These are phyloP conservation scores for Tenthredo amoena DNA, from an alignment of 2,888 invertebrate genomes.

Conservation along the genomic window DNA sequence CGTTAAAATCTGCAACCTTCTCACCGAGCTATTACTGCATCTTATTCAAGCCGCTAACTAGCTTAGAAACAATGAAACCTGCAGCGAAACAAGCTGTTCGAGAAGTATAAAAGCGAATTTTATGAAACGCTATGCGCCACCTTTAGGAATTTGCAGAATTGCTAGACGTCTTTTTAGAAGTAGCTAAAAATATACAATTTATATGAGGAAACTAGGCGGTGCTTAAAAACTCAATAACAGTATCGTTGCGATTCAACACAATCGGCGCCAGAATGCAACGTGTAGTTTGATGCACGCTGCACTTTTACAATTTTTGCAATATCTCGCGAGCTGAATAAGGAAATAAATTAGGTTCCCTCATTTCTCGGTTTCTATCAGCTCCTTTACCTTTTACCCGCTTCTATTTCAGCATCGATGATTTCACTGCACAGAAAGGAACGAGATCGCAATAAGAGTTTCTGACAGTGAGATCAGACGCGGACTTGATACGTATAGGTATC, in stretches of 20 bases:
- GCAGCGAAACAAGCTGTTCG: neutral
- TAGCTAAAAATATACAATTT: slow-evolving; percentile 6
- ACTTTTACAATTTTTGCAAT: neutral
- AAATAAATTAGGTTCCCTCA: neutral
- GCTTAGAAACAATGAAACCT: slow-evolving; percentile 30
- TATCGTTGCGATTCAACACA: neutral
- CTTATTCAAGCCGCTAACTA: slow-evolving; percentile 30
- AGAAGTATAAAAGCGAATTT: slow-evolving; percentile 15
- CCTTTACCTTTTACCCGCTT: neutral
- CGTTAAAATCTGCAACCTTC: slow-evolving; percentile 45
- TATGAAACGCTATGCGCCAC: neutral
- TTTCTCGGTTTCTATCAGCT: neutral
- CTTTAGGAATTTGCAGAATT: neutral
- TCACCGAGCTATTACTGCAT: slow-evolving; percentile 26
- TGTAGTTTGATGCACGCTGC: neutral
- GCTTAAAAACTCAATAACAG: slow-evolving; percentile 5
- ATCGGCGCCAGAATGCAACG: neutral
- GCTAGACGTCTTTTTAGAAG: neutral
- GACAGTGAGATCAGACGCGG: neutral
- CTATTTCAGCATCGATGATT: slow-evolving; percentile 29
- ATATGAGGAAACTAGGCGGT: neutral
- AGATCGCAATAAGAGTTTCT: neutral
- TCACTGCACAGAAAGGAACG: neutral
- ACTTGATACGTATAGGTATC: neutral
- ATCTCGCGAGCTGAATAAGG: neutral